These are phyloP conservation scores for Seriola rivoliana DNA, from an alignment of 2,113 vertebrate species.

Conservation along the genomic window DNA sequence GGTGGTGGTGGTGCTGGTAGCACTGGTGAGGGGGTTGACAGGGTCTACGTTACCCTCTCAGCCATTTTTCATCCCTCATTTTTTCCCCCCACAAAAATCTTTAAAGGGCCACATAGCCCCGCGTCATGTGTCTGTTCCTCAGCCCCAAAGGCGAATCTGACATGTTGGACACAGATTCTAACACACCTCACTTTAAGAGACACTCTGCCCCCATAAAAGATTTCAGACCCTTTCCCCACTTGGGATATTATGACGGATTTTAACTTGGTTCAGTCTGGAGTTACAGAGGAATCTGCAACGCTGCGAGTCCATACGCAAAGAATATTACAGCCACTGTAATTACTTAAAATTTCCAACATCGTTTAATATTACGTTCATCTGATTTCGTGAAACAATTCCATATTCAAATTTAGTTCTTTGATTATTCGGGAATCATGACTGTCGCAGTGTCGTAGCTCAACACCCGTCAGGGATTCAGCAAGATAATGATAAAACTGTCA, in stretches of 20 bases:
- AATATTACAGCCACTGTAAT: too few relatives aligned
- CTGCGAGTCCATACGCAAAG: too few relatives aligned
- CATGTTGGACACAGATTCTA: slow-evolving; percentile 35
- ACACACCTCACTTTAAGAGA: slow-evolving; percentile 50
- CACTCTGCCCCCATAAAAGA: slow-evolving; percentile 42
- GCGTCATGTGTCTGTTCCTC: slow-evolving; percentile 52
- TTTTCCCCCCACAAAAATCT: slow-evolving; percentile 45
- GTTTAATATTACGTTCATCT: too few relatives aligned
- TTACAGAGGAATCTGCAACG: background rate
- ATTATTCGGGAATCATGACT: background rate
- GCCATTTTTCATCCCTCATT: slow-evolving; percentile 62
- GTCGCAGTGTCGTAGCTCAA: too few relatives aligned
- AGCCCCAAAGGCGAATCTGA: slow-evolving; percentile 45
- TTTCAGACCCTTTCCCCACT: slow-evolving; percentile 5
- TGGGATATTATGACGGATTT: slow-evolving; percentile 39
- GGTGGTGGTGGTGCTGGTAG: background rate
- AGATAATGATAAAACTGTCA: too few relatives aligned
- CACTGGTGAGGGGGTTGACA: slow-evolving; percentile 27
- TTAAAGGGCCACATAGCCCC: slow-evolving; percentile 59
- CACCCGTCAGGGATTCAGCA: too few relatives aligned
- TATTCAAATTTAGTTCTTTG: background rate
- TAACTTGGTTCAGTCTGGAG: slow-evolving; percentile 29
- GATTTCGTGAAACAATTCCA: too few relatives aligned
- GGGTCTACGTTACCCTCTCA: slow-evolving; percentile 45
- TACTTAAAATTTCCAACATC: too few relatives aligned